Evolutionary conservation across 2,888 invertebrate genomes (phyloP).

Genomic region (Branchinecta sandiegonensis): DNA sequence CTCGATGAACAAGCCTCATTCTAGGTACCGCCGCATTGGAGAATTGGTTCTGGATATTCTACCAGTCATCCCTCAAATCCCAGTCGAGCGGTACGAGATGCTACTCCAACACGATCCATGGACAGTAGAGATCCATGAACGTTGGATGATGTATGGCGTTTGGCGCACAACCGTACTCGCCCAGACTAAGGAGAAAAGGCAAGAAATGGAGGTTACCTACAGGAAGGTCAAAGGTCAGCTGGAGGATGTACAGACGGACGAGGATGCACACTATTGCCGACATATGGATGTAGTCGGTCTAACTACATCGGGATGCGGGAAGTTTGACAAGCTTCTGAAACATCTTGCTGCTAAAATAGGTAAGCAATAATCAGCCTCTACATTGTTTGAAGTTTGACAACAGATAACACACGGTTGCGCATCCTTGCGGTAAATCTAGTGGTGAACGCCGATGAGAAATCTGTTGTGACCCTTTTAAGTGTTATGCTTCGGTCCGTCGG

Average conservation of each 20-base stretch:
- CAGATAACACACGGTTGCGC: too few species aligned
- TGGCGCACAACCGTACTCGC: conserved; percentile 27
- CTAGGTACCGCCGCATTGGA: too few species aligned
- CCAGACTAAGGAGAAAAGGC: conserved; percentile 28
- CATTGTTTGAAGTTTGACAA: too few species aligned
- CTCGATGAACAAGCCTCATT: too few species aligned
- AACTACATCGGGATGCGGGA: conserved; percentile 62
- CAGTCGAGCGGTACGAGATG: neutral
- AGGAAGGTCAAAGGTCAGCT: conserved; percentile 34
- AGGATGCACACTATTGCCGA: conserved; percentile 32
- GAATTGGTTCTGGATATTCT: neutral
- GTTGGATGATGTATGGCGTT: conserved; percentile 25
- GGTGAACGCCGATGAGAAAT: too few species aligned
- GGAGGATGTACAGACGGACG: conserved; percentile 44
- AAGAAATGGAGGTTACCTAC: conserved; percentile 33
- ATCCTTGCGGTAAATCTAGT: too few species aligned
- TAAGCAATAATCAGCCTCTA: conserved; percentile 31
- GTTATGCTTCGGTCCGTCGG: conserved; percentile 42
- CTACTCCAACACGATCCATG: neutral
- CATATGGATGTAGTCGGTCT: conserved; percentile 47
- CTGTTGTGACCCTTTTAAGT: too few species aligned
- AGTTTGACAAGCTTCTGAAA: conserved; percentile 46
- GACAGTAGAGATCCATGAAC: neutral
- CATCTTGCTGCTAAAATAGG: conserved; percentile 48
- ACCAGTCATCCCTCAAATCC: neutral